These are phyloP conservation scores for Phorcus lineatus DNA, from an alignment of 2,888 invertebrate species.

Conservation along the genomic window DNA sequence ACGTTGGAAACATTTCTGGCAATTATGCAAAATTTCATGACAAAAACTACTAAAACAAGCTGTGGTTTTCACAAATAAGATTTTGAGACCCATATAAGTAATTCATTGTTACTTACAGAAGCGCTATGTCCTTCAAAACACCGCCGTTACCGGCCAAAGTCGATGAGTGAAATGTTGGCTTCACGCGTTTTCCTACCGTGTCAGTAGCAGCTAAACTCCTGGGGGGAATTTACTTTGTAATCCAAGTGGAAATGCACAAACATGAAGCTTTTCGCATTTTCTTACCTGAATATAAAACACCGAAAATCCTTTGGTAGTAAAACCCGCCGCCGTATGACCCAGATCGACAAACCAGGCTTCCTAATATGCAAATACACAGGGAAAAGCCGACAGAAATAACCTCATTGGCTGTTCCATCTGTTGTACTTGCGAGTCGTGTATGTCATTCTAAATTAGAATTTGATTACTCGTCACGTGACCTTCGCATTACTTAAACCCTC, in stretches of 20 bases:
- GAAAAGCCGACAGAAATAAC: slow-evolving; percentile 20
- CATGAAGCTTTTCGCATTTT: not conserved
- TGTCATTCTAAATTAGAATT: not conserved
- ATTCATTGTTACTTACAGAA: too few species aligned
- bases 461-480: not conserved
- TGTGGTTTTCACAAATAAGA: not conserved
- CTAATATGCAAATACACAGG: slow-evolving; percentile 32
- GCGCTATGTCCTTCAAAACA: too few species aligned
- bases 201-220: not conserved
- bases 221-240: not conserved
- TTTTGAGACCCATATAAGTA: too few species aligned
- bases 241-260: not conserved
- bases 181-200: not conserved
- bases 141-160: not conserved
- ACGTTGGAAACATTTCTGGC: not conserved
- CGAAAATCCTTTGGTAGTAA: slow-evolving; percentile 9
- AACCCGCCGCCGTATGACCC: slow-evolving; percentile 42
- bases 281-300: slow-evolving; percentile 1
- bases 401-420: slow-evolving; percentile 23
- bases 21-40: not conserved
- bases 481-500: too few species aligned
- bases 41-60: not conserved
- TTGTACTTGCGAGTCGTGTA: not conserved
- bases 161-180: not conserved
- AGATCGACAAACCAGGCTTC: slow-evolving; percentile 41